Conservation (phyloP, 2,113 vertebrate species). For the Theristicus caerulescens region DNA sequence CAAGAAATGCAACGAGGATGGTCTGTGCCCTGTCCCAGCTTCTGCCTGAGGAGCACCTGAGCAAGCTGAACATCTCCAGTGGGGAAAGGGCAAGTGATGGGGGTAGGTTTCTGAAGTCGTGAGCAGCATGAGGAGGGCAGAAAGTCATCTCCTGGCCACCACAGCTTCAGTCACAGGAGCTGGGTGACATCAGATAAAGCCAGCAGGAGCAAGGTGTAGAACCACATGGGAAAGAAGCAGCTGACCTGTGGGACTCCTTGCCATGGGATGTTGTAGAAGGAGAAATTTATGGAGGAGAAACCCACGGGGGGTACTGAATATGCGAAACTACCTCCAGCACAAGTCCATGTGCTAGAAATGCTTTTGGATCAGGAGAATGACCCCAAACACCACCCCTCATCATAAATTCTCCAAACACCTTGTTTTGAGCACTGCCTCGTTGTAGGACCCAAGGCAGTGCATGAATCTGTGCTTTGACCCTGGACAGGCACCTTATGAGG, state of each 20-base stretch:
- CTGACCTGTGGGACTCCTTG: not conserved
- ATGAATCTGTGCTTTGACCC: not conserved
- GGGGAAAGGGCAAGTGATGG: not conserved
- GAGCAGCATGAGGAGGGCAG: not conserved
- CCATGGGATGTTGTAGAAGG: not conserved
- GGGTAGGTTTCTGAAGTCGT: not conserved
- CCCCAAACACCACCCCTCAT: not conserved
- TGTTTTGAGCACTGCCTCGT: not conserved
- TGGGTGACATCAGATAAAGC: not conserved
- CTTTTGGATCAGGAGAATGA: not conserved
- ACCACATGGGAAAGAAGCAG: fast-evolving
- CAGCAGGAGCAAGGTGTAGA: not conserved
- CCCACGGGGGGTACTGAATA: not conserved
- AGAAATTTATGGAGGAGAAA: not conserved
- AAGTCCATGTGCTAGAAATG: not conserved
- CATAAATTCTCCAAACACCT: not conserved
- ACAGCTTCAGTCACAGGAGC: not conserved
- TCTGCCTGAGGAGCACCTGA: not conserved
- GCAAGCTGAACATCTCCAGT: not conserved
- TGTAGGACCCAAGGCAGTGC: not conserved
- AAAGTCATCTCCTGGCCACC: not conserved
- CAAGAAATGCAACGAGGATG: fast-evolving
- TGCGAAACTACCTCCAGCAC: not conserved
- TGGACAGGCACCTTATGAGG: not conserved
- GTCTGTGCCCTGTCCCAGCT: not conserved